Evolutionary conservation across 1,140 invertebrate species (phyloP).

Genomic region (Heliconius melpomene): DNA sequence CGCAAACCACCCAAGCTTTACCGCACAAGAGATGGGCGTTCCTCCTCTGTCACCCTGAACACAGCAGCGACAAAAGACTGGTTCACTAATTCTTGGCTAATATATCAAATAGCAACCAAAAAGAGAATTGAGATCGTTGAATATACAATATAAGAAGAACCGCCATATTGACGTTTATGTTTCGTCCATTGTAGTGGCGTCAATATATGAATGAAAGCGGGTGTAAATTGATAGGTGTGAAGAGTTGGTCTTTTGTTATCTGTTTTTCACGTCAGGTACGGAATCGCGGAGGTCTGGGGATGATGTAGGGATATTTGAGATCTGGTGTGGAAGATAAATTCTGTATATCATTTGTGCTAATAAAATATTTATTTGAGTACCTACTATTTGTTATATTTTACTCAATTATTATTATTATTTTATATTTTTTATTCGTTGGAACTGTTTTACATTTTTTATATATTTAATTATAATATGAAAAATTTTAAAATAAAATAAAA

Average conservation of each 20-base stretch:
- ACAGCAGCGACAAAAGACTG: constrained; percentile 54
- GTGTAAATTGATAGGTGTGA: constrained; percentile 77
- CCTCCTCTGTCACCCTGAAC: constrained; percentile 63
- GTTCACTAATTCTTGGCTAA: constrained; percentile 75
- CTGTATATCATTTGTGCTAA: background rate
- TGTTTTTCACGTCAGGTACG: constrained; percentile 64
- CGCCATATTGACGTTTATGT: constrained; percentile 75
- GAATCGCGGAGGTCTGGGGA: constrained; percentile 54
- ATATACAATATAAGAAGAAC: constrained; percentile 62
- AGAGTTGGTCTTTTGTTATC: constrained; percentile 66
- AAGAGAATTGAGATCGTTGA: constrained; percentile 75
- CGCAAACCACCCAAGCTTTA: constrained; percentile 67
- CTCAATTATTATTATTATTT: no score
- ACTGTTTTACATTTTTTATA: no score
- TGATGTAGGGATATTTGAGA: constrained; percentile 52
- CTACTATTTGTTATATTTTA: no score
- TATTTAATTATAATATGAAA: no score
- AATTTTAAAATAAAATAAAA: no score
- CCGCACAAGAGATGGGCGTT: constrained; percentile 75
- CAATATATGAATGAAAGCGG: constrained; percentile 66
- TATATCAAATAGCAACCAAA: constrained; percentile 68
- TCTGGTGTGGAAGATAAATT: constrained; percentile 32
- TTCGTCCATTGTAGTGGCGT: constrained; percentile 71
- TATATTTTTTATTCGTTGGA: no score
- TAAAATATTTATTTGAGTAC: no score